These are phyloP conservation scores for Drosophila insularis DNA, from an alignment of 1,140 invertebrate species.

Conservation along the genomic window DNA sequence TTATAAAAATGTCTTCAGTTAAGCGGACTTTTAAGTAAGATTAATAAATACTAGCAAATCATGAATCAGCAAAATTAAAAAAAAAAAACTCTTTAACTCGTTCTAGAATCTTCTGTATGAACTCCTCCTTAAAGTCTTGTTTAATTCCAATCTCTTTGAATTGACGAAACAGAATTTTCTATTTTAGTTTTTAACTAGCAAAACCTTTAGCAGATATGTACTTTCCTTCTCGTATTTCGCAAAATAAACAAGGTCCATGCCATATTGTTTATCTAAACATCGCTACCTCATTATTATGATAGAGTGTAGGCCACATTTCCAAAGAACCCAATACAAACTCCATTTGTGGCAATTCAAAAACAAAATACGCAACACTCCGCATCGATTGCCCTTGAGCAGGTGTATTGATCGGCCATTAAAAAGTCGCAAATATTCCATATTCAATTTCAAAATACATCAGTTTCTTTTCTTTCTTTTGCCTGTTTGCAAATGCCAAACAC, in stretches of 20 bases:
- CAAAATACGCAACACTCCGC: neutral
- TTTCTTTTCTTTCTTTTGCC: constrained; percentile 29
- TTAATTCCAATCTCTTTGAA: no score
- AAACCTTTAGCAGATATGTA: neutral
- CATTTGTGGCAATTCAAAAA: neutral
- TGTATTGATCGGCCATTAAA: neutral
- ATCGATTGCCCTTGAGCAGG: constrained; percentile 1
- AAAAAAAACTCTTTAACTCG: no score
- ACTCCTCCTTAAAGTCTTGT: no score
- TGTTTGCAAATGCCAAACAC: constrained; percentile 56
- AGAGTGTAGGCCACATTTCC: neutral
- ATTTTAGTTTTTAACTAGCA: neutral
- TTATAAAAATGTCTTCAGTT: no score
- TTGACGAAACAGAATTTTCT: neutral
- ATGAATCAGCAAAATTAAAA: no score
- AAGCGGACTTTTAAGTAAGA: no score
- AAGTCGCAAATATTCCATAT: constrained; percentile 5
- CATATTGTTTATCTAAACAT: constrained; percentile 3
- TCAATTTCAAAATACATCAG: neutral
- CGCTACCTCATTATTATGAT: neutral
- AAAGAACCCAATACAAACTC: neutral
- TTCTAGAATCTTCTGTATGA: no score
- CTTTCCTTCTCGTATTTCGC: neutral
- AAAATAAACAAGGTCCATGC: neutral
- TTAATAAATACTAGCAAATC: neutral